Evolutionary conservation across 2,797 vertebrate genomes (phyloP).

Genomic region (Channallabes apus): DNA sequence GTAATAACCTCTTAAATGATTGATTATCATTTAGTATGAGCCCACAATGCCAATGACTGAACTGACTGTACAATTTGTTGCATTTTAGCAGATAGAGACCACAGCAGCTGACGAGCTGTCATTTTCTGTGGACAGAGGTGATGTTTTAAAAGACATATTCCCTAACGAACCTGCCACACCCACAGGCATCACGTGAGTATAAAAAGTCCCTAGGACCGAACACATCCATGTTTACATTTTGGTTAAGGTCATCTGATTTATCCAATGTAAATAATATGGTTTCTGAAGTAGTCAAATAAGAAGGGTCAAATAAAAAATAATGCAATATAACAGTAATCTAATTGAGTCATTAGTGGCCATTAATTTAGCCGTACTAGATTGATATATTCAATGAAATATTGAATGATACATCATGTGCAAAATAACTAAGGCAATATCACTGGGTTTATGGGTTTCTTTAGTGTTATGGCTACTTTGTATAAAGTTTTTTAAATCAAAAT

Average conservation of each 20-base stretch:
- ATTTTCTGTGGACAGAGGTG: conserved; percentile 51
- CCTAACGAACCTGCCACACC: conserved; percentile 80
- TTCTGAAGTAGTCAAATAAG: not conserved
- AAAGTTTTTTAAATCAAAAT: no score
- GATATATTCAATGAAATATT: not conserved
- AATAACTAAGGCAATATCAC: not conserved
- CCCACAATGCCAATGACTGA: not conserved
- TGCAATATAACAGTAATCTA: not conserved
- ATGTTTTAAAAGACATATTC: conserved; percentile 87
- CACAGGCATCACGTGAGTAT: conserved; percentile 85
- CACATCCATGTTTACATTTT: not conserved
- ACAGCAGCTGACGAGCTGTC: conserved; percentile 68
- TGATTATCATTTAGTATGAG: not conserved
- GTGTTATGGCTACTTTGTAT: not conserved
- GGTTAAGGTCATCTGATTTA: not conserved
- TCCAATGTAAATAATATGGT: not conserved
- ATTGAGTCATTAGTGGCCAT: not conserved
- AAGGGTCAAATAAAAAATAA: not conserved
- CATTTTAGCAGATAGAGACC: conserved; percentile 74
- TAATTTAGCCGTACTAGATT: not conserved
- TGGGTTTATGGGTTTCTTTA: not conserved
- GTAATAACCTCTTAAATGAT: not conserved
- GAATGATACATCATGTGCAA: not conserved
- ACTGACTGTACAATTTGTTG: not conserved
- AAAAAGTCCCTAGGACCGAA: not conserved